Evolutionary conservation across 2,888 invertebrate species (phyloP).

Genomic region (Clitarchus hookeri): DNA sequence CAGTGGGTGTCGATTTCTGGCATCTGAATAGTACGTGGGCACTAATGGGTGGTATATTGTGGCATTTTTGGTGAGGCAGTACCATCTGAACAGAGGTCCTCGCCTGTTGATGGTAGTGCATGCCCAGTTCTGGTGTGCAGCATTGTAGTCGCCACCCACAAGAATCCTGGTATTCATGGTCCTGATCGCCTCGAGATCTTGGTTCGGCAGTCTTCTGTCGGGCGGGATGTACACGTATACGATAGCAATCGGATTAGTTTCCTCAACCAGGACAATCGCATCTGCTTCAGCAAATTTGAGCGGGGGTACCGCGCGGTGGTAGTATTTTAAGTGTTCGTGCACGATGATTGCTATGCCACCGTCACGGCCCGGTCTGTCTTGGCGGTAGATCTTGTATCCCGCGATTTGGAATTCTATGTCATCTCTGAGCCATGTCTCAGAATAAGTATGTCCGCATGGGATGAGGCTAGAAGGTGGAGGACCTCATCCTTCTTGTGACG

Average conservation of each 20-base stretch:
- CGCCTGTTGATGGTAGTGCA: neutral
- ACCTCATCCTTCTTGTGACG: neutral
- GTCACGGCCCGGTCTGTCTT: neutral
- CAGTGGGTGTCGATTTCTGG: neutral
- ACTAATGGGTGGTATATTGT: neutral
- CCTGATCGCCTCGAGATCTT: neutral
- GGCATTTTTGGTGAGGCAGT: neutral
- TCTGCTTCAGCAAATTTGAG: neutral
- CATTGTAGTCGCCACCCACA: neutral
- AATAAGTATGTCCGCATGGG: neutral
- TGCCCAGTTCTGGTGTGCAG: neutral
- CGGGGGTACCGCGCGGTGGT: no score
- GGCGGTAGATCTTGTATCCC: neutral
- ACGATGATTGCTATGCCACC: no score
- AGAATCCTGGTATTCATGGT: neutral
- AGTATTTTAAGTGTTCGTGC: no score
- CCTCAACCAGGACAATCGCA: neutral
- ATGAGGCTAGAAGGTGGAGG: neutral
- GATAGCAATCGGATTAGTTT: neutral
- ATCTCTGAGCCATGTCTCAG: neutral
- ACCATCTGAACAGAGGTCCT: neutral
- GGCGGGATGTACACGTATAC: neutral
- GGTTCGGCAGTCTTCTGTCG: neutral
- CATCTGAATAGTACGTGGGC: neutral
- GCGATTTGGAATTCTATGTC: neutral